Base-by-base conservation (phyloP, 1,140 invertebrate genomes). In the Pseudomyrmex pallidus region DNA sequence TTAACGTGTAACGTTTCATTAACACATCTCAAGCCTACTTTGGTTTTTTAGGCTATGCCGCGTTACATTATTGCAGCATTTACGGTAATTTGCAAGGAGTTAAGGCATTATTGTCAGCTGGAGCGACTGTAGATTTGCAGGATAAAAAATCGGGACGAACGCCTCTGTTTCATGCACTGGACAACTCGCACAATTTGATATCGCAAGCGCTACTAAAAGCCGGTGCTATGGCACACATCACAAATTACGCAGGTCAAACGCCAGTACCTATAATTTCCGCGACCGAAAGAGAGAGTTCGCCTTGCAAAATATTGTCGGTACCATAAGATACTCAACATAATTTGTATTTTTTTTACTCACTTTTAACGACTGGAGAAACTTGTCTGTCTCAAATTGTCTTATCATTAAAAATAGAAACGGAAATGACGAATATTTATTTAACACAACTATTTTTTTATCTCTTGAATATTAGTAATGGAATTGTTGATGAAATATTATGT, bases 71-170 rank as follows among this genome's bases (percentile, higher is more conserved):
- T 52, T 92, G 91, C 61, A 76, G 87, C 1, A 73, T 84, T 22
- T 54, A 73, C 20, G 85, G 84, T 13, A 83, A 91, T 67, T 22
- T 87, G 5, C 25, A 88, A 57, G 92, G 90, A 20, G 72, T 90
- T 1, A 83, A 12, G 2, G 78, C 78, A 3, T 83, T 93, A 15
- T 7, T 93, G 50, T 56, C 61, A 52, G 76, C 70, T 4, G 86
- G 86, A 2, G 91, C 86, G 0, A 80, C 91, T 54, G 48, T 92
- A 17, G 90, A 93, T 84, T 25, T 92, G 2, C 86, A 83, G 7
- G 92, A 93, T 61, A 74, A 83, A 22, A 91, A 86, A 83, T 92
- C 91, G 2, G 92, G 92, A 4, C 88, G 92, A 74, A 93, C 92
- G 2, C n/a, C 92, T 4, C 70, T 93, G 8, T 93, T 93, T 82